Conservation (phyloP, 1,140 invertebrate genomes). For the Magallana angulata region DNA sequence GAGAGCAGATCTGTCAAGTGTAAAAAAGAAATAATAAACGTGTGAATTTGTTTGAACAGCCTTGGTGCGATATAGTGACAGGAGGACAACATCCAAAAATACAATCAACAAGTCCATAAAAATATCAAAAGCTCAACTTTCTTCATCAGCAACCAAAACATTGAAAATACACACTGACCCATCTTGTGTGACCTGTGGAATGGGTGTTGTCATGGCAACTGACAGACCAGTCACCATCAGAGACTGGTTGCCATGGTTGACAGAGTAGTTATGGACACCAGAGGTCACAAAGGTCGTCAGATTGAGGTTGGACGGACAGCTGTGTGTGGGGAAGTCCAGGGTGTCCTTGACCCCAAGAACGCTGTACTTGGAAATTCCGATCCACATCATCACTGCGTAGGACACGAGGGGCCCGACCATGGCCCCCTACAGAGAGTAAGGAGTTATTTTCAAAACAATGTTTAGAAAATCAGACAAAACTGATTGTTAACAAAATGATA, state of each 20-base stretch:
- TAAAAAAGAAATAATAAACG: too few species aligned
- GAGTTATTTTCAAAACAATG: too few species aligned
- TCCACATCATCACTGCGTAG: slow-evolving; percentile 51
- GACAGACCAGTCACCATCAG: neutral
- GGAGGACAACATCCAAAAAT: too few species aligned
- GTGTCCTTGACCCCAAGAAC: slow-evolving; percentile 40
- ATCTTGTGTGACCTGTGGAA: neutral
- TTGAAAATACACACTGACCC: neutral
- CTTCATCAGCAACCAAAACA: too few species aligned
- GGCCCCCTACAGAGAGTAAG: slow-evolving; percentile 31
- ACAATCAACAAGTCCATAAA: too few species aligned
- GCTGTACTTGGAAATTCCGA: slow-evolving; percentile 50
- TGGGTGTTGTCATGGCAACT: neutral
- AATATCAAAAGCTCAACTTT: too few species aligned
- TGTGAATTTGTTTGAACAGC: too few species aligned
- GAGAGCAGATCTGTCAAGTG: neutral
- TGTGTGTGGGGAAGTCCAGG: slow-evolving; percentile 21
- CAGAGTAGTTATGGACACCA: neutral
- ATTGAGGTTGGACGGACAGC: neutral
- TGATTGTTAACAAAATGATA: too few species aligned
- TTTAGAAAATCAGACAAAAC: too few species aligned
- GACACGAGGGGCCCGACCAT: slow-evolving; percentile 44
- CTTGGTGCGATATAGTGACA: too few species aligned
- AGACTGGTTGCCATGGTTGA: neutral
- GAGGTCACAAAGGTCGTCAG: neutral